phyloP scores from a whole-genome alignment of 2,113 vertebrate species.

The Nettapus auritus region DNA sequence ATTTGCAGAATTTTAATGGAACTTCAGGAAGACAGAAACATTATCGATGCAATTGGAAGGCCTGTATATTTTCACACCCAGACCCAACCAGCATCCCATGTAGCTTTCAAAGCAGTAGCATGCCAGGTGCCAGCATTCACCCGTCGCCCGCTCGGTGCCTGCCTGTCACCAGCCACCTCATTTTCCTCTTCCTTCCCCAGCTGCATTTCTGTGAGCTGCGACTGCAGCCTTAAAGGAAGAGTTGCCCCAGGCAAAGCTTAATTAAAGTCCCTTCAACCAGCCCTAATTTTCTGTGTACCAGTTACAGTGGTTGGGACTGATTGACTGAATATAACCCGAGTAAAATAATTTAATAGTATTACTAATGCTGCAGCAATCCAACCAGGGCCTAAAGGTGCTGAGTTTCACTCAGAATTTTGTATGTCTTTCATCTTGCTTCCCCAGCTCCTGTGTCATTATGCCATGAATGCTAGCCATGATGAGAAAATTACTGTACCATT shows the following conservation, averaged over 20 bases:
- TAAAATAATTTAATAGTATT: not conserved
- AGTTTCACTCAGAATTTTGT: not conserved
- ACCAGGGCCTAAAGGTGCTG: not conserved
- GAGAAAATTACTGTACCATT: not conserved
- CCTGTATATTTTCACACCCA: not conserved
- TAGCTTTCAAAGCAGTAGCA: not conserved
- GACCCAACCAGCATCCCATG: rapidly evolving
- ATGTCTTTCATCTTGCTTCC: not conserved
- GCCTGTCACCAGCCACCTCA: not conserved
- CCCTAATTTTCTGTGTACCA: not conserved
- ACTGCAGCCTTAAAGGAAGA: not conserved
- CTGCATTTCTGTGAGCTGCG: not conserved
- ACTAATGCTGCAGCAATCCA: not conserved
- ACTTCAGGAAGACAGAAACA: not conserved
- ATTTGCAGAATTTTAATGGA: not conserved
- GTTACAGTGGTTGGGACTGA: not conserved
- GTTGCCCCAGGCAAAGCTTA: not conserved
- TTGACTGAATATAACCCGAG: not conserved
- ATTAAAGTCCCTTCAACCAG: not conserved
- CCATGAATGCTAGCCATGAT: not conserved
- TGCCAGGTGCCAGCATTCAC: not conserved
- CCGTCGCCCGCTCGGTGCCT: not conserved
- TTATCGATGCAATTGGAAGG: not conserved
- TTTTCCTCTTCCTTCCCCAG: not conserved
- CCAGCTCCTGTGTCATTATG: not conserved